Conservation (phyloP, 2,113 vertebrate species). For the Hipposideros armiger region DNA sequence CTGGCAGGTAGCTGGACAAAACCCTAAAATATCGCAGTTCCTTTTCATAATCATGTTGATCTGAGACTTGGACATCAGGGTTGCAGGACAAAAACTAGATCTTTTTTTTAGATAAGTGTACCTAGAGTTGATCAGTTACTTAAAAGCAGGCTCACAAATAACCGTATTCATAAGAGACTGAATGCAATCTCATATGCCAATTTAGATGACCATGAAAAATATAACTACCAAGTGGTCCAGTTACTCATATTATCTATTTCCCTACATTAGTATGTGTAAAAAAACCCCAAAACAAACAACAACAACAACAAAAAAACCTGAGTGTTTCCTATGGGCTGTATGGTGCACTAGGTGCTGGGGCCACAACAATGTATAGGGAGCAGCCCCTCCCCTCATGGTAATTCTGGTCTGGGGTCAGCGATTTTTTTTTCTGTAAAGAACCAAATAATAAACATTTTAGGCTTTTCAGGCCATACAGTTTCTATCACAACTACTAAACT, state of each 20-base stretch:
- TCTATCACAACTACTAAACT: neutral
- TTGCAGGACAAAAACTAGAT: conserved; percentile 1
- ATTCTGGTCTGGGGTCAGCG: neutral
- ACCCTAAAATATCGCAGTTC: neutral
- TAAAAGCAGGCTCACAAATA: conserved; percentile 45
- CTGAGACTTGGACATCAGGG: neutral
- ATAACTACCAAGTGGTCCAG: neutral
- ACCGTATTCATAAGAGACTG: neutral
- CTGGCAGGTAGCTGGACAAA: neutral
- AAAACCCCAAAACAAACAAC: neutral
- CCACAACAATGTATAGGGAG: neutral
- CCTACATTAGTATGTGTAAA: neutral
- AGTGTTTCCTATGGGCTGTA: neutral
- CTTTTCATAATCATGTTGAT: conserved; percentile 7
- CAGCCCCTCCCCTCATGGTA: neutral
- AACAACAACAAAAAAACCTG: neutral
- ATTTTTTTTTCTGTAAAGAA: neutral
- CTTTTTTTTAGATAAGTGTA: neutral
- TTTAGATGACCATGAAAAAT: conserved; percentile 25
- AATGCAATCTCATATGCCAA: neutral
- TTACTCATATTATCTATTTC: neutral
- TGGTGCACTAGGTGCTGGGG: neutral
- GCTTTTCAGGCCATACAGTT: neutral
- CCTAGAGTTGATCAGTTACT: neutral
- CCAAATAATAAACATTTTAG: conserved; percentile 36